Base-by-base conservation (phyloP, 2,888 invertebrate genomes). In the Cantharis rufa region DNA sequence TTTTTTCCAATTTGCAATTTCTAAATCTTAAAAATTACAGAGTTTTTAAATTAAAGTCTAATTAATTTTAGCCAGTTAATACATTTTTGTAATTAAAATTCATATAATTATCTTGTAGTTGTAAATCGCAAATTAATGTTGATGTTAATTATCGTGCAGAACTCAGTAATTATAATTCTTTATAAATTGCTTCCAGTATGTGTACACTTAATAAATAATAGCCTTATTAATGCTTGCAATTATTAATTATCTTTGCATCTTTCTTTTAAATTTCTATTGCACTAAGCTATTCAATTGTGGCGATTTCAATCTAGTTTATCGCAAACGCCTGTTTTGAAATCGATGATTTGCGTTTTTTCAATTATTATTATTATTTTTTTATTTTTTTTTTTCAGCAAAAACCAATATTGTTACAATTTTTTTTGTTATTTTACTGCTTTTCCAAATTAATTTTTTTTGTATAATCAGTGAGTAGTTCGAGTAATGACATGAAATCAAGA, bases 401-500 rank as follows among this genome's bases (percentile, higher is more conserved):
- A 48, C 9, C 48, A 48, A 48, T 48, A 48, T 48, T 48, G 48
- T 48, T 48, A n/a, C 3, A 18, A 48, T n/a, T 48, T 48, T n/a
- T n/a, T n/a, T n/a, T n/a, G n/a, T n/a, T n/a, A n/a, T n/a, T n/a
- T n/a, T 48, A n/a, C 48, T 48, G 48, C n/a, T 48, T 48, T 48
- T n/a, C n/a, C n/a, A 28, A 66, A 72, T 76, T 24, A 24, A 74
- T 62, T 76, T 62, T 75, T 62, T 76, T 78, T 74, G 75, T 69
- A 71, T 66, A 76, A 74, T 70, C 70, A 66, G 68, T 74, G 76
- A 74, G 70, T 74, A 70, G 75, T 75, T 74, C 77, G 70, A 76
- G 77, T 81, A 81, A 81, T 81, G 81, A 81, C 80, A 81, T 81
- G 80, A 77, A 71, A 72, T 71, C 68, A 75, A 76, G 75, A 75